Evolutionary conservation across 2,797 vertebrate genomes (phyloP).

Genomic region (Rallus crepitans): DNA sequence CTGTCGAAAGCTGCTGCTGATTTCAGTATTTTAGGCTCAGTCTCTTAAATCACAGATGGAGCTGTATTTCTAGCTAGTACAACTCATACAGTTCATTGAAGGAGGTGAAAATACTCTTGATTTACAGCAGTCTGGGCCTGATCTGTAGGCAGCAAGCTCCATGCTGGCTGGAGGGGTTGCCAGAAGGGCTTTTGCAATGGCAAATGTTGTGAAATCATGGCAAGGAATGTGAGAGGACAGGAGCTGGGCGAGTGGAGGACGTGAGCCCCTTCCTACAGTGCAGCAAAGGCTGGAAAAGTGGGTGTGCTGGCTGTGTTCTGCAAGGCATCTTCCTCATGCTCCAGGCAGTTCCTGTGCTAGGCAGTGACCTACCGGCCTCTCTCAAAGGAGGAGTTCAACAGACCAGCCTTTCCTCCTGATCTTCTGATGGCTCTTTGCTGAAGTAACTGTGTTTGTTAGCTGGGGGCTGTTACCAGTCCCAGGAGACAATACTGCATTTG

Average conservation of each 20-base stretch:
- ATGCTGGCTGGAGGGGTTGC: background rate
- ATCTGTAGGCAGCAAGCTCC: background rate
- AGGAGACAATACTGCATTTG: background rate
- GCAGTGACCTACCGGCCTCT: background rate
- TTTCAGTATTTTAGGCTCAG: background rate
- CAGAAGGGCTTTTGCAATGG: background rate
- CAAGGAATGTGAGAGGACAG: background rate
- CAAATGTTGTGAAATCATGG: background rate
- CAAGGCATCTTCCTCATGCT: background rate
- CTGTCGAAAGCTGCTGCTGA: background rate
- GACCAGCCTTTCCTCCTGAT: background rate
- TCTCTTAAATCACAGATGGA: background rate
- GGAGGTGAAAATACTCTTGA: background rate
- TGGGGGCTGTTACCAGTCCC: background rate
- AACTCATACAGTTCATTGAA: background rate
- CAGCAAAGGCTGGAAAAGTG: background rate
- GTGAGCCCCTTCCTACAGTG: background rate
- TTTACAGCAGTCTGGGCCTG: background rate
- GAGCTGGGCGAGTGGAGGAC: background rate
- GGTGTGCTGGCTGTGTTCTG: rapidly evolving
- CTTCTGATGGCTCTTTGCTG: background rate
- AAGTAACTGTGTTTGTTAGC: background rate
- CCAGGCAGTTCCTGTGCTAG: background rate
- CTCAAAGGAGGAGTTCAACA: background rate
- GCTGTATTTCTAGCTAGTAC: background rate